Base-by-base conservation (phyloP, 2,888 invertebrate species). In the Drosophila longiperda region DNA sequence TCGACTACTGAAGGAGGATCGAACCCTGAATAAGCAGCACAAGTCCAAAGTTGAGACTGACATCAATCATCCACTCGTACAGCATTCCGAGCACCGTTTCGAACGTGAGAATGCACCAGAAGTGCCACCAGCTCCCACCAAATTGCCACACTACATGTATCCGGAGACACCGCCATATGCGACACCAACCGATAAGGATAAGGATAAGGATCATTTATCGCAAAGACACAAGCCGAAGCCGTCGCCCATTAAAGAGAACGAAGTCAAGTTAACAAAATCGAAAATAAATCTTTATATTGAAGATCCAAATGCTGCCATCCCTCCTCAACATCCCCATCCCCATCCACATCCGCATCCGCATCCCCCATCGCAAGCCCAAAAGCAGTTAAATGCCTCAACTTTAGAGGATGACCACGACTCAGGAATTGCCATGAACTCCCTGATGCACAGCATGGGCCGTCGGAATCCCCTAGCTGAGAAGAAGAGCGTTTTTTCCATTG, bases 401-500 rank as follows among this genome's bases (percentile, higher is more conserved):
- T 78, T 94, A 73, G 96, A 96, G 80, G 96, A 96, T 87, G 96
- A 96, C 88, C 94, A 94, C 40, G 97, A 97, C 91, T 96, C 97
- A 1, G 96, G 96, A 0, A 97, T 97, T 78, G 96, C 96, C 9
- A 95, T 97, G 94, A 95, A 96, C 59, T 95, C 95, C 0, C 67
- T 94, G 23, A 94, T 95, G 69, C 93, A 94, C 54, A 94, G 94
- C 71, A 94, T 95, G 87, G 94, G 95, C 11, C 95, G 95, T 73
- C 94, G 95, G 73, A 94, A 96, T 85, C 95, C 95, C 23, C 96
- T 96, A 72, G 95, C 96, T 6, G 97, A 98, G 89, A 98, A 98
- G 93, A 98, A 98, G 91, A 98, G 98, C 91, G 96, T 98, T 34
- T 98, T 98, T 90, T 97, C 97, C 9, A 98, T 98, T 80, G 98